Conservation (phyloP, 2,888 invertebrate species). For the Limnephilus marmoratus region DNA sequence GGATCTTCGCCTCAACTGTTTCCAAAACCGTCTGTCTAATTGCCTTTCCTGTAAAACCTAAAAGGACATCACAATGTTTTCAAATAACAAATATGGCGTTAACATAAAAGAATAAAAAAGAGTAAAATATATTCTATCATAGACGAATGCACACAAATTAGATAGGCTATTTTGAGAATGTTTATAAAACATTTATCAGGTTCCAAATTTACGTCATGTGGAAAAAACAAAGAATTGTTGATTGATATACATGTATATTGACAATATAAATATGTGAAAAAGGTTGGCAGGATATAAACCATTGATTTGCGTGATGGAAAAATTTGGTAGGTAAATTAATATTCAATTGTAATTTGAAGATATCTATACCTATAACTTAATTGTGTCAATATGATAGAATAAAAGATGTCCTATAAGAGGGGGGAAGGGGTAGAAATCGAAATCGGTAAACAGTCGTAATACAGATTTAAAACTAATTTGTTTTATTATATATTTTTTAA, state of each 20-base stretch:
- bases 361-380: not conserved
- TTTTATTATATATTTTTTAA: not conserved
- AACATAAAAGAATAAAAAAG: not conserved
- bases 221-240: not conserved
- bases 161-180: not conserved
- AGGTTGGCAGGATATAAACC: not conserved
- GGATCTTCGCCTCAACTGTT: constrained; percentile 85
- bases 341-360: not conserved
- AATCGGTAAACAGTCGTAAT: not conserved
- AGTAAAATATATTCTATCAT: not conserved
- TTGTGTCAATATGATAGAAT: not conserved
- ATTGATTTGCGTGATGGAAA: not conserved
- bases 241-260: not conserved
- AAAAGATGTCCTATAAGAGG: not conserved
- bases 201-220: not conserved
- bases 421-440: not conserved
- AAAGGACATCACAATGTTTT: constrained; percentile 43
- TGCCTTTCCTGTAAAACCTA: constrained; percentile 83
- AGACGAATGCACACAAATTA: not conserved
- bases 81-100: not conserved
- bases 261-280: no score
- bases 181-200: not conserved
- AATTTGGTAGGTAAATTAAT: not conserved
- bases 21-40: constrained; percentile 88
- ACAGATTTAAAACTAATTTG: not conserved